These are phyloP conservation scores for Perizoma affinitatum DNA, from an alignment of 2,888 invertebrate species.

Conservation along the genomic window DNA sequence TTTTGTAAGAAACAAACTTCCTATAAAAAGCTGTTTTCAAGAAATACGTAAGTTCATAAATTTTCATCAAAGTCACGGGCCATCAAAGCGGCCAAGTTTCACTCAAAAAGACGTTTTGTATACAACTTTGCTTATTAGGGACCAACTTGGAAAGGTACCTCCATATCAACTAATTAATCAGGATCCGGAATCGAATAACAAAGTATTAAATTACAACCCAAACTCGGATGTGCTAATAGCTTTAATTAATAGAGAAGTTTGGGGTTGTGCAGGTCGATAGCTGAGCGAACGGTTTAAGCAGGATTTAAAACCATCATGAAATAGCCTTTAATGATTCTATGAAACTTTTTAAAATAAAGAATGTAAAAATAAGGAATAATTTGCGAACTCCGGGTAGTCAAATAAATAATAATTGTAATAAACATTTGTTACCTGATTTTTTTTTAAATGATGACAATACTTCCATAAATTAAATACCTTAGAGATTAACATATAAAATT, in stretches of 20 bases:
- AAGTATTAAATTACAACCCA: constrained; percentile 70
- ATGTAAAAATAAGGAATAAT: no score
- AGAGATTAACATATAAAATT: no score
- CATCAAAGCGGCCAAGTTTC: constrained; percentile 70
- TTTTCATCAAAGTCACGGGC: constrained; percentile 55
- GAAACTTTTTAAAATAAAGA: no score
- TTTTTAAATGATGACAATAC: no score
- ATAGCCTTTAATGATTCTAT: no score
- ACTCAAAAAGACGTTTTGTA: constrained; percentile 73
- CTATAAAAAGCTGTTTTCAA: constrained; percentile 17
- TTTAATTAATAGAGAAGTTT: constrained; percentile 64
- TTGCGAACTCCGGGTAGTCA: no score
- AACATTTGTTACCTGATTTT: no score
- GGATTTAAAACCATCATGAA: neutral
- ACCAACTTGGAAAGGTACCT: constrained; percentile 64
- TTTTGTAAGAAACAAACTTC: constrained; percentile 18
- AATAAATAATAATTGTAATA: no score
- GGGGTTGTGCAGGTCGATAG: constrained; percentile 36
- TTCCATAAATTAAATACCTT: no score
- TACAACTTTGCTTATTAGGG: constrained; percentile 76
- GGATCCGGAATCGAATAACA: constrained; percentile 68
- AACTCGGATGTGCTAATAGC: constrained; percentile 58
- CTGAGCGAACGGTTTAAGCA: constrained; percentile 4
- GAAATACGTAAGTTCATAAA: constrained; percentile 50
- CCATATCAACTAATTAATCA: constrained; percentile 81